These are phyloP conservation scores for human DNA, from an alignment of 2,113 vertebrate species.

Conservation along the genomic window DNA sequence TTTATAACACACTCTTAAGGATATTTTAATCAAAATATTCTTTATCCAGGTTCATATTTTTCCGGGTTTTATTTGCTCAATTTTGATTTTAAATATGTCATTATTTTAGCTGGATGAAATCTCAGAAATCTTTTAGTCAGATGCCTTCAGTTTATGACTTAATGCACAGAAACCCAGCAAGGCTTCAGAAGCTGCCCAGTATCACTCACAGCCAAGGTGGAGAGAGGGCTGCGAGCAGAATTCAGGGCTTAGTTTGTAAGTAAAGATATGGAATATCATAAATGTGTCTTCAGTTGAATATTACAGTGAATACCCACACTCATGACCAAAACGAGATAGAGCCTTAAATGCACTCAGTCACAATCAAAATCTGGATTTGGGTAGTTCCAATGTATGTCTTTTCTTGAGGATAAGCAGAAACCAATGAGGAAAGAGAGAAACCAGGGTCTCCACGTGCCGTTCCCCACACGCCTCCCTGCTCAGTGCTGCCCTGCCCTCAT, in stretches of 20 bases:
- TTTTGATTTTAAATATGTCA: neutral
- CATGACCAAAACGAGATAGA: neutral
- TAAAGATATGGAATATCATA: neutral
- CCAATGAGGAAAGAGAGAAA: neutral
- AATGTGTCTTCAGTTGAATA: neutral
- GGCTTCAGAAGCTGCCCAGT: neutral
- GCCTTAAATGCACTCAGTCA: neutral
- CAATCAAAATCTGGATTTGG: neutral
- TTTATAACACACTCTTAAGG: neutral
- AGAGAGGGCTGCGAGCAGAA: neutral
- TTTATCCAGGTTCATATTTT: conserved; percentile 18
- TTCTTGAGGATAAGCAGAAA: neutral
- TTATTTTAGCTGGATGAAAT: neutral
- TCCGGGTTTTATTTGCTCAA: neutral
- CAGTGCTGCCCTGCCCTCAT: neutral
- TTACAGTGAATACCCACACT: neutral
- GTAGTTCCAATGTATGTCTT: neutral
- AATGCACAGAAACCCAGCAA: neutral
- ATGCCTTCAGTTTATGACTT: neutral
- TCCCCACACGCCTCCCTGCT: neutral
- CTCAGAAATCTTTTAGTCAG: neutral
- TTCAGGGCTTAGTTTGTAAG: neutral
- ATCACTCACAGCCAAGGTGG: neutral
- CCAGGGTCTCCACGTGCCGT: rapidly evolving
- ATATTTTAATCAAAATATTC: conserved; percentile 32